phyloP scores from a whole-genome alignment of 2,797 vertebrate genomes.

The Trematomus bernacchii region DNA sequence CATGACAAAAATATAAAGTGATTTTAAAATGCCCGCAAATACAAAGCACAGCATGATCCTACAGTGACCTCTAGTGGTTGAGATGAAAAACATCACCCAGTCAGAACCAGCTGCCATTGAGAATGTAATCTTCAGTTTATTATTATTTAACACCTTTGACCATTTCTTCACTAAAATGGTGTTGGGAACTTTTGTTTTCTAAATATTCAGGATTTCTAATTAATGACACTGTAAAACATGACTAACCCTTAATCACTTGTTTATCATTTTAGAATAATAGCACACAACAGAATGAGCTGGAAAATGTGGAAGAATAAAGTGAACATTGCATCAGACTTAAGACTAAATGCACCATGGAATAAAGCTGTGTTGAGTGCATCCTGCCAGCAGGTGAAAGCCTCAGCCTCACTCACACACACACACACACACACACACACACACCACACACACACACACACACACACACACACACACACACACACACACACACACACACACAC shows the following conservation, averaged over 20 bases:
- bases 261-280: no score
- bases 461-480: neutral
- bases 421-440: neutral
- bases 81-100: neutral
- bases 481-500: slow-evolving; percentile 29
- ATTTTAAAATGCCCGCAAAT: neutral
- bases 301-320: no score
- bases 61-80: slow-evolving; percentile 61
- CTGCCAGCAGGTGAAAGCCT: slow-evolving; percentile 6
- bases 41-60: slow-evolving; percentile 2
- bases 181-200: no score
- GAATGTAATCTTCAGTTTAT: neutral
- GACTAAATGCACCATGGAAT: neutral
- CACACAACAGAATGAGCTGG: no score
- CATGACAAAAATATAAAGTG: neutral
- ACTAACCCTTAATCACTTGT: no score
- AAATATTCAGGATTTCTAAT: no score
- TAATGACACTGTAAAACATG: no score
- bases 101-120: neutral
- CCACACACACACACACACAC: neutral
- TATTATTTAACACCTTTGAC: no score
- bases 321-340: no score
- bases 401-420: slow-evolving; percentile 16
- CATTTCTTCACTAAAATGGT: no score
- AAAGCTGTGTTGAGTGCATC: neutral